Evolutionary conservation across 2,888 invertebrate genomes (phyloP).

Genomic region (Pseudococcus jackbeardsleyi): DNA sequence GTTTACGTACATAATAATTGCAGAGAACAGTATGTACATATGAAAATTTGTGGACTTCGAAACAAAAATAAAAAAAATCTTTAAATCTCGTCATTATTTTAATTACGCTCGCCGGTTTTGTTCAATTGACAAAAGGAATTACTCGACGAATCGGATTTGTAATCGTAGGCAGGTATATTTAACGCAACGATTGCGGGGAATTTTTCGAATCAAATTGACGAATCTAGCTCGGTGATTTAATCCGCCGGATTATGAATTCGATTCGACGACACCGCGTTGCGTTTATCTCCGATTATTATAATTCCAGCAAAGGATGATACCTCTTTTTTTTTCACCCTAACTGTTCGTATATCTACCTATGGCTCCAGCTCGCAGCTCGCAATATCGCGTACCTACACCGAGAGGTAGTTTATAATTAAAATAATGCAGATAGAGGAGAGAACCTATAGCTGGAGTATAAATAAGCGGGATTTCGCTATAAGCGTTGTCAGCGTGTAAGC

Average conservation of each 20-base stretch:
- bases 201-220: not conserved
- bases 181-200: not conserved
- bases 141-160: conserved; percentile 4
- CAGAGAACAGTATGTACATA: too few species aligned
- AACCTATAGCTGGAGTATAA: conserved; percentile 15
- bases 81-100: not conserved
- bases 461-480: conserved; percentile 37
- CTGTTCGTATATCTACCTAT: not conserved
- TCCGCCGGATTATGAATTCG: conserved; percentile 7
- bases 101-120: not conserved
- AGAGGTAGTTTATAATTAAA: conserved; percentile 35
- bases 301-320: conserved; percentile 10
- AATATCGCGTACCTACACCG: not conserved
- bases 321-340: not conserved
- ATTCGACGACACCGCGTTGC: conserved; percentile 6
- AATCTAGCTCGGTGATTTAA: not conserved
- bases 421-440: conserved; percentile 18
- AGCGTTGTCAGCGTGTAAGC: conserved; percentile 34
- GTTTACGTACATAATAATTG: too few species aligned
- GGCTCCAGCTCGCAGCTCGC: not conserved
- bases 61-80: too few species aligned
- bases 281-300: conserved; percentile 23
- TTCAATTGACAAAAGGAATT: not conserved
- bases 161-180: not conserved
- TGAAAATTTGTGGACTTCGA: too few species aligned